phyloP scores from a whole-genome alignment of 2,888 invertebrate species.

The Apodemia hepburni region DNA sequence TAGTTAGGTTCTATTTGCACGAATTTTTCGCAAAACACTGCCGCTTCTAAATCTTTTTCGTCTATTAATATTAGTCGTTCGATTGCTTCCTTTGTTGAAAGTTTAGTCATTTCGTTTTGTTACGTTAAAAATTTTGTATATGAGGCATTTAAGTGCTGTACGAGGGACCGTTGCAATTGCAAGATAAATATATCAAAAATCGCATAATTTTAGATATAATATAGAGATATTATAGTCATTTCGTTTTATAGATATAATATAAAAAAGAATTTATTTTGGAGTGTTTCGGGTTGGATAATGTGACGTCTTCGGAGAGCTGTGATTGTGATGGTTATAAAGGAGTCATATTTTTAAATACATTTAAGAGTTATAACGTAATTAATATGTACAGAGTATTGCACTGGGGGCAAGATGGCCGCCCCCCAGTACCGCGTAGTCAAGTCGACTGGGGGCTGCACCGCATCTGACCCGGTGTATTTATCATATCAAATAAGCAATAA shows the following conservation, averaged over 20 bases:
- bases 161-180: constrained; percentile 80
- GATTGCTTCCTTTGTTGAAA: constrained; percentile 63
- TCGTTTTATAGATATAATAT: constrained; percentile 77
- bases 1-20: constrained; percentile 78
- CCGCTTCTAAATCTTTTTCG: constrained; percentile 68
- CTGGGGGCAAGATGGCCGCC: constrained; percentile 22
- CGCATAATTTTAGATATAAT: constrained; percentile 79
- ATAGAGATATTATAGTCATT: constrained; percentile 77
- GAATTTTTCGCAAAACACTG: constrained; percentile 74
- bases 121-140: constrained; percentile 69
- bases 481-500: constrained; percentile 80
- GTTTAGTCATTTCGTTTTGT: constrained; percentile 59
- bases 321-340: constrained; percentile 77
- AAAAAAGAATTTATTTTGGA: constrained; percentile 77
- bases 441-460: constrained; percentile 31
- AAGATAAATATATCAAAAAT: constrained; percentile 77
- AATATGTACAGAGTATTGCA: constrained; percentile 45
- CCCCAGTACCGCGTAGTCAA: constrained; percentile 20
- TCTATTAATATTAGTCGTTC: constrained; percentile 45
- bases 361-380: constrained; percentile 75
- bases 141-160: constrained; percentile 76
- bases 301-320: constrained; percentile 78
- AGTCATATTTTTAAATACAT: constrained; percentile 79
- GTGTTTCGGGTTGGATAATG: constrained; percentile 71
- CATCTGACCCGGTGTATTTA: constrained; percentile 57